Conservation (phyloP, 2,797 vertebrate genomes). For the Leptodactylus fallax region DNA sequence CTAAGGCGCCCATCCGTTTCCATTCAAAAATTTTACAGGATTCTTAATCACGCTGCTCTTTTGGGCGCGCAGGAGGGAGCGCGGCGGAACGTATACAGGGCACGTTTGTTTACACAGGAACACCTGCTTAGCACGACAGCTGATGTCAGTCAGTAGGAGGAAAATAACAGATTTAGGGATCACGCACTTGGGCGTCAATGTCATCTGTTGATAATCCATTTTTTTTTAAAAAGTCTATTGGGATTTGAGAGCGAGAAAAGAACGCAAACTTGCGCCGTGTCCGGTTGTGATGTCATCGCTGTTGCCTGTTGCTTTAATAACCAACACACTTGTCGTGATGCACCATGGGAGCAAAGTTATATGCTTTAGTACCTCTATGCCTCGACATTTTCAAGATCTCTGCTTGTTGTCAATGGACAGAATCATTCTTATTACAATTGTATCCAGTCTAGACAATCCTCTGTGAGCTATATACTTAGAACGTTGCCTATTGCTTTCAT, state of each 20-base stretch:
- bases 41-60: slow-evolving; percentile 99
- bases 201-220: neutral
- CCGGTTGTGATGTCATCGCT: no score
- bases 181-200: neutral
- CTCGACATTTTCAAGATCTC: neutral
- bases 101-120: slow-evolving; percentile 97
- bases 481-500: neutral
- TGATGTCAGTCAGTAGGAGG: slow-evolving; percentile 97
- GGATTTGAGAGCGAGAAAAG: no score
- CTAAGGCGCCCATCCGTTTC: slow-evolving; percentile 99
- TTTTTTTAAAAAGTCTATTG: no score
- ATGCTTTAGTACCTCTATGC: neutral
- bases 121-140: slow-evolving; percentile 99
- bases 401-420: neutral
- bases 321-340: no score
- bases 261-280: no score
- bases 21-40: slow-evolving; percentile 99
- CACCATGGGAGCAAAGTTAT: no score
- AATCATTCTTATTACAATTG: neutral
- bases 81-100: slow-evolving; percentile 95
- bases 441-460: neutral
- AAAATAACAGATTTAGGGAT: slow-evolving; percentile 70
- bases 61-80: slow-evolving; percentile 90
- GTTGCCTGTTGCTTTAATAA: no score
- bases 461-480: no score